Percentiles rank a stretch among this genome's conserved stretches.
These are phyloP conservation scores for Amphilophus citrinellus DNA, from an alignment of 2,113 vertebrate species.

Conservation along the genomic window DNA sequence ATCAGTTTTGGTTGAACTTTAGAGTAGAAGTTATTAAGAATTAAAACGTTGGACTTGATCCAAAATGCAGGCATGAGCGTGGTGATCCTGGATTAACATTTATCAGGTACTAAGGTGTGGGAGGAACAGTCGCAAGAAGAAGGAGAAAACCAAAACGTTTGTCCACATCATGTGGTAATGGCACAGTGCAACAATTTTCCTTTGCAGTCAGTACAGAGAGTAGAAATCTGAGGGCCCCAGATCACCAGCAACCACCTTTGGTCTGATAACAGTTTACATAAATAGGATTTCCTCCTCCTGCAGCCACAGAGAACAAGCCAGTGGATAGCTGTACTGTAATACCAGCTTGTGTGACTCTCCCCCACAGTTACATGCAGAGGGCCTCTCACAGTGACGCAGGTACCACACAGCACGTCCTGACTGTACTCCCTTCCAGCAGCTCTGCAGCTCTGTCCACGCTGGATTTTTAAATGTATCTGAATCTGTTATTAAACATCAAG, in stretches of 20 bases:
- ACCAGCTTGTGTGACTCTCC: background rate
- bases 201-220: background rate
- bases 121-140: background rate
- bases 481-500: no score
- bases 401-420: background rate
- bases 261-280: background rate
- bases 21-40: no score
- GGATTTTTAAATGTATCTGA: no score
- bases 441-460: background rate
- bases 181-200: background rate
- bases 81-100: no score
- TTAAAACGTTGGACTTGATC: no score
- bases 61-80: no score
- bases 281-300: slow-evolving; percentile 4
- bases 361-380: background rate
- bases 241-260: background rate
- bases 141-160: accelerated
- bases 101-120: background rate
- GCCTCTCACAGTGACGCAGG: background rate
- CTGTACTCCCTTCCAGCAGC: background rate
- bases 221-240: background rate
- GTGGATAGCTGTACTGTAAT: background rate
- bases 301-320: no score
- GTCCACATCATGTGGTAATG: background rate
- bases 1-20: no score